Base-by-base conservation (phyloP, 1,140 invertebrate species). In the Drosophila burlai region DNA sequence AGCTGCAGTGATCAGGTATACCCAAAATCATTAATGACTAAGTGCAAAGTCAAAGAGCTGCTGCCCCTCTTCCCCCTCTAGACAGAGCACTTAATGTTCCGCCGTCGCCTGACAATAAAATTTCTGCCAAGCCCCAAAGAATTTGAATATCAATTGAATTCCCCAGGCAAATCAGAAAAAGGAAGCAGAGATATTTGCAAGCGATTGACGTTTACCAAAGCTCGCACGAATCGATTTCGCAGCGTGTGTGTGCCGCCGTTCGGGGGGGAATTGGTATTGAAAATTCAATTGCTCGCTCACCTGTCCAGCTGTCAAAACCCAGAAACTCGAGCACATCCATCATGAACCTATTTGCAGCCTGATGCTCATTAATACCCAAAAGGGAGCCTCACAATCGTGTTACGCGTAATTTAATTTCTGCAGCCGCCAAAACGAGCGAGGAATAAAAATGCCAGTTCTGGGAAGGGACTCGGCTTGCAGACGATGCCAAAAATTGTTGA, bases 341-440 rank as follows among this genome's bases (percentile, higher is more conserved):
- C 77, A 90, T 63, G 76, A 78, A 79, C 76, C 76, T 79, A 79
- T 69, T 76, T 79, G 52, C 81, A 72, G 54, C 66, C 63, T 63
- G 76, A 76, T 90, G 85, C 84, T 89, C 84, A 89, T 89, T 89
- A 89, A 89, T 89, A 90, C 77, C 74, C 78, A 78, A 78, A 81
- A 84, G 76, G 74, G 81, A 80, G 78, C 78, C 54, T 50, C 81
- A 72, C 86, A 90, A 91, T 90, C 71, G 76, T 91, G 85, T 90
- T 90, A 91, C 86, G 85, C 86, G 85, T 90, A 90, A 90, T 90
- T 90, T 90, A 75, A 90, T 90, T 91, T 91, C 64, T 61, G 62
- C 59, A 78, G 75, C 75, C 75, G 24, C 43, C 45, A 63, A 63
- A 58, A 72, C 71, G 65, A 62, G 58, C 40, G 77, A 69, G 50